phyloP scores from a whole-genome alignment of 2,888 invertebrate species.

The Drosophila formosana region DNA sequence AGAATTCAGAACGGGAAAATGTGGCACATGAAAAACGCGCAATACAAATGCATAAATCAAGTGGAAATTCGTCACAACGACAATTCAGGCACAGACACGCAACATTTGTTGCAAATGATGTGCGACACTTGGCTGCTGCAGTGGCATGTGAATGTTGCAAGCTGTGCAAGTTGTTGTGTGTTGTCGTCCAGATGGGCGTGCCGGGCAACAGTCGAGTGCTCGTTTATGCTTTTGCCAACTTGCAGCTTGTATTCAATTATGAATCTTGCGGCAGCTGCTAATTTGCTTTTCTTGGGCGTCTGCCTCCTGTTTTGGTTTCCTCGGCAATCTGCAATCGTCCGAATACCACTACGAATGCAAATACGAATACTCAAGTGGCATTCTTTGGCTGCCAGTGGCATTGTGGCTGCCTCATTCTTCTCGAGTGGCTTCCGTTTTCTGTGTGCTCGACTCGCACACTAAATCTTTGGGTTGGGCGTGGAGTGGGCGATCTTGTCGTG shows the following conservation, averaged over 20 bases:
- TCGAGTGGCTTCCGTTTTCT: slow-evolving; percentile 70
- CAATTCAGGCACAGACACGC: slow-evolving; percentile 48
- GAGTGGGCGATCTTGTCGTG: slow-evolving; percentile 45
- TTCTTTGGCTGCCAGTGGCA: slow-evolving; percentile 57
- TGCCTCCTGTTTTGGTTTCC: not conserved
- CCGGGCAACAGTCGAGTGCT: slow-evolving; percentile 5
- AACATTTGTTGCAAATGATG: slow-evolving; percentile 74
- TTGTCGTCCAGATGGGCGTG: slow-evolving; percentile 10
- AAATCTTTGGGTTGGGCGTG: slow-evolving; percentile 53
- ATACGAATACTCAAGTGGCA: slow-evolving; percentile 63
- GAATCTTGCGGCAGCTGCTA: slow-evolving; percentile 42
- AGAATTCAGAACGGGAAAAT: slow-evolving; percentile 4
- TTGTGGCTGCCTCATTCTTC: slow-evolving; percentile 24
- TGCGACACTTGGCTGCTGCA: slow-evolving; percentile 51
- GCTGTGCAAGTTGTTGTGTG: not conserved
- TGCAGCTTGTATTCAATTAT: slow-evolving; percentile 32
- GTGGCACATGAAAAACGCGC: slow-evolving; percentile 30
- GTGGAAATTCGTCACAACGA: slow-evolving; percentile 67
- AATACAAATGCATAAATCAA: slow-evolving; percentile 69
- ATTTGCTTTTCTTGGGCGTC: slow-evolving; percentile 38
- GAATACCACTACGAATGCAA: slow-evolving; percentile 14
- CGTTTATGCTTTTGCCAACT: slow-evolving; percentile 34
- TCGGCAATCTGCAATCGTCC: not conserved
- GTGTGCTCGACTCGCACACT: slow-evolving; percentile 42
- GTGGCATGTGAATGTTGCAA: slow-evolving; percentile 15